Evolutionary conservation across 2,113 vertebrate genomes (phyloP).

Genomic region (Promerops cafer): DNA sequence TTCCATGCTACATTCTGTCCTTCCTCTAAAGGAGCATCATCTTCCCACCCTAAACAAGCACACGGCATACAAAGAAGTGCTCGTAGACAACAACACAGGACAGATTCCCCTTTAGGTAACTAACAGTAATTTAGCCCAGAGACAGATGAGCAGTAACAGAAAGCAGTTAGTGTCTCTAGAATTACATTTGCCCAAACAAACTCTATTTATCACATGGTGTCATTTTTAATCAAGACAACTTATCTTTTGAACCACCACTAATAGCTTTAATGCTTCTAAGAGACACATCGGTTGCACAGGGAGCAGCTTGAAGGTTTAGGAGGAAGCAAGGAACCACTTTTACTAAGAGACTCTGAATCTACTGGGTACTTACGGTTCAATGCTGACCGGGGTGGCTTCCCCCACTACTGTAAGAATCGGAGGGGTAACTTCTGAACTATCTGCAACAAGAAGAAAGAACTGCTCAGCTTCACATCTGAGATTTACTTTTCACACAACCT

Average conservation of each 20-base stretch:
- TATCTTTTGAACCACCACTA: background rate
- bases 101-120: background rate
- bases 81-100: background rate
- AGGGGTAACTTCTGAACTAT: slow-evolving; percentile 92
- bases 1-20: background rate
- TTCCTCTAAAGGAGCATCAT: background rate
- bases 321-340: background rate
- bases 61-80: background rate
- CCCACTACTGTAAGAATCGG: slow-evolving; percentile 87
- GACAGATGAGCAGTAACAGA: background rate
- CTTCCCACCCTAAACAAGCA: background rate
- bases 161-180: background rate
- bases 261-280: background rate
- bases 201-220: background rate
- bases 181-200: background rate
- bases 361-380: slow-evolving; percentile 90
- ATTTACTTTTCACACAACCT: background rate
- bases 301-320: background rate
- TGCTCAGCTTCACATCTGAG: background rate
- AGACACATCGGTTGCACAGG: background rate
- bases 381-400: slow-evolving; percentile 94
- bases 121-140: background rate
- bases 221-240: background rate
- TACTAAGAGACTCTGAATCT: background rate
- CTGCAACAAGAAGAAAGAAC: slow-evolving; percentile 67